Conservation (phyloP, 2,797 vertebrate genomes). For the Clarias laeviceps region DNA sequence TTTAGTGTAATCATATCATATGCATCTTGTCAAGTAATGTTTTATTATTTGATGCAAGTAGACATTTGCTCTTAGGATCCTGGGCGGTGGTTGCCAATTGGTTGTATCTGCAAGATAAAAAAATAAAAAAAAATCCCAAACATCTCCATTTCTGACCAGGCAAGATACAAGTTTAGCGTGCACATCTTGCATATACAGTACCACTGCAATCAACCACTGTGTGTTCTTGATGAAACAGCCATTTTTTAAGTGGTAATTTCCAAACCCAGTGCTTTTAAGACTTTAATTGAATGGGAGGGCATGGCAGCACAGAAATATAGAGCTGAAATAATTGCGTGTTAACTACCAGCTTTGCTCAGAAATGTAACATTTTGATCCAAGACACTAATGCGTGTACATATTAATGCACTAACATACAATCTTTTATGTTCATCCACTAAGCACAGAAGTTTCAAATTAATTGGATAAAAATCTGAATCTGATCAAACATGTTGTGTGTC, state of each 20-base stretch:
- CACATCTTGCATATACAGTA: neutral
- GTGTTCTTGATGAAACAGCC: neutral
- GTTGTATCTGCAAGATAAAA: neutral
- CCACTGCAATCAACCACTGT: neutral
- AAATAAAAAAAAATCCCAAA: neutral
- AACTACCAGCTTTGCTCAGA: neutral
- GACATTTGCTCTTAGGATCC: neutral
- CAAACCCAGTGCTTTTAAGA: neutral
- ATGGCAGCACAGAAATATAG: neutral
- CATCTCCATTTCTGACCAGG: neutral
- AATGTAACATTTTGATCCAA: neutral
- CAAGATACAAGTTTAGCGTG: neutral
- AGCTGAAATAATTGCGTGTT: neutral
- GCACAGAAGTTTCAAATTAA: neutral
- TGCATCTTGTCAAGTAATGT: neutral
- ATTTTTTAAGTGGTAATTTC: neutral
- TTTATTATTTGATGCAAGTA: neutral
- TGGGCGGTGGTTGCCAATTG: neutral
- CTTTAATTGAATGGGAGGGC: neutral
- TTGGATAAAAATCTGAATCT: neutral
- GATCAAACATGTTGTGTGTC: neutral
- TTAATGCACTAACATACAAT: slow-evolving; percentile 2
- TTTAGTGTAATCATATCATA: neutral
- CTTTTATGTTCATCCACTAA: neutral
- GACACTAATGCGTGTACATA: neutral